These are phyloP conservation scores for Axis porcinus DNA, from an alignment of 2,113 vertebrate species.

Conservation along the genomic window DNA sequence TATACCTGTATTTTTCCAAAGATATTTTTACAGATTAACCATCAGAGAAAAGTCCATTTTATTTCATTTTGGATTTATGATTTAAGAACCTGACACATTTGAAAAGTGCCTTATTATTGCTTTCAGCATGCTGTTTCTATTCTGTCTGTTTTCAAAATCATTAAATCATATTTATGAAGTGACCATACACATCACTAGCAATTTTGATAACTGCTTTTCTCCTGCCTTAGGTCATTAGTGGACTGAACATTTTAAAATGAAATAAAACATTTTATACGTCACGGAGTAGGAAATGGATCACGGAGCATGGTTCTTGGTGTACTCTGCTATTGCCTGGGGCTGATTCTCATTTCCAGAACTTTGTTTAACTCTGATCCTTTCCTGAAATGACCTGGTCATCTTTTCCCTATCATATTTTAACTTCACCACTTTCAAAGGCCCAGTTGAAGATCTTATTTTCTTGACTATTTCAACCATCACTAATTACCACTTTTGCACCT, in stretches of 20 bases:
- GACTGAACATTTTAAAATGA: constrained; percentile 45
- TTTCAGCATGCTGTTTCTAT: not conserved
- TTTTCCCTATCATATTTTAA: not conserved
- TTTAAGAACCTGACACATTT: constrained; percentile 39
- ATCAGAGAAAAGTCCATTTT: constrained; percentile 11
- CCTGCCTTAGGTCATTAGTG: constrained; percentile 59
- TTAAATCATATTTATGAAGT: constrained; percentile 63
- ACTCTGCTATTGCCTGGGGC: not conserved
- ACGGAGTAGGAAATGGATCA: constrained; percentile 41
- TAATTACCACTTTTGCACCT: not conserved
- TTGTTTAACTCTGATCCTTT: constrained; percentile 12
- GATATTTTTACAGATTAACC: constrained; percentile 48
- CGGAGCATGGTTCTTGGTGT: not conserved
- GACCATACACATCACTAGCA: constrained; percentile 44
- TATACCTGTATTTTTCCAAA: constrained; percentile 6
- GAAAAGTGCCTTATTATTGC: constrained; percentile 42
- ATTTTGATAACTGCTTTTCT: constrained; percentile 53
- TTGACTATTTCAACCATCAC: not conserved
- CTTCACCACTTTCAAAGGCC: not conserved
- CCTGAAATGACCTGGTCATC: not conserved
- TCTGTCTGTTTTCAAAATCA: constrained; percentile 53
- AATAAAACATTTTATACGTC: constrained; percentile 39
- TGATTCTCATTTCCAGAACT: constrained; percentile 4
- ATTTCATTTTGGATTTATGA: constrained; percentile 48
- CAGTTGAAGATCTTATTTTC: not conserved